Conservation (phyloP, 1,140 invertebrate genomes). For the Anagrus nilaparvatae region DNA sequence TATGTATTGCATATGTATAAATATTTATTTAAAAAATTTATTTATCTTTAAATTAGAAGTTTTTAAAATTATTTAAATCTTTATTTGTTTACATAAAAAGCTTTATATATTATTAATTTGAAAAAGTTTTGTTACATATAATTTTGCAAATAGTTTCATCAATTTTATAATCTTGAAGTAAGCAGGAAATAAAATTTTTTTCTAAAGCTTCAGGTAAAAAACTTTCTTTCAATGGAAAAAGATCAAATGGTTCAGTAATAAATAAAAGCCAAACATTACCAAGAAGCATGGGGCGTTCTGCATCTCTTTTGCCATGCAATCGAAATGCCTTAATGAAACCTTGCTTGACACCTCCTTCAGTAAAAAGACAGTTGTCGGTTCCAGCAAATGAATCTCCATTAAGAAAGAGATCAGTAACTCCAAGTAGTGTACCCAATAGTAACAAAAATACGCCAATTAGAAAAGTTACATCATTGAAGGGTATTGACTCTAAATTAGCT, state of each 20-base stretch:
- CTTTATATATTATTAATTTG: too few species aligned
- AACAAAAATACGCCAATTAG: constrained; percentile 34
- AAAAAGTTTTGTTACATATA: too few species aligned
- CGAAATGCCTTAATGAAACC: constrained; percentile 53
- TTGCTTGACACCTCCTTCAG: constrained; percentile 66
- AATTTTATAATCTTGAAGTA: not conserved
- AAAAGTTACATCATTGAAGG: constrained; percentile 48
- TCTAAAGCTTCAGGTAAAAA: constrained; percentile 58
- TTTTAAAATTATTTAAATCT: too few species aligned
- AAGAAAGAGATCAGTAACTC: constrained; percentile 45
- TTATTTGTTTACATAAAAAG: too few species aligned
- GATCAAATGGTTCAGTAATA: constrained; percentile 48
- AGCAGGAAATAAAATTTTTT: constrained; percentile 1
- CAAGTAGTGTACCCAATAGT: constrained; percentile 36
- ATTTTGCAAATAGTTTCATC: too few species aligned
- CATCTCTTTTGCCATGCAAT: constrained; percentile 42
- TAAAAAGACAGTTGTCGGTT: constrained; percentile 68
- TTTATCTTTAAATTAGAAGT: too few species aligned
- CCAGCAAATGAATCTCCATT: constrained; percentile 55
- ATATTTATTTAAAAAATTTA: too few species aligned
- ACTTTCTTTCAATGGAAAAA: constrained; percentile 57
- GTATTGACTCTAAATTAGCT: constrained; percentile 82
- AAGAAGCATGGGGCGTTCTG: constrained; percentile 66
- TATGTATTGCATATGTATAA: too few species aligned
- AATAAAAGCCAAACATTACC: constrained; percentile 77